Percentiles rank a stretch among this genome's conserved stretches.
Conservation (phyloP, 2,888 invertebrate genomes). For the Eustalomyia histrio region DNA sequence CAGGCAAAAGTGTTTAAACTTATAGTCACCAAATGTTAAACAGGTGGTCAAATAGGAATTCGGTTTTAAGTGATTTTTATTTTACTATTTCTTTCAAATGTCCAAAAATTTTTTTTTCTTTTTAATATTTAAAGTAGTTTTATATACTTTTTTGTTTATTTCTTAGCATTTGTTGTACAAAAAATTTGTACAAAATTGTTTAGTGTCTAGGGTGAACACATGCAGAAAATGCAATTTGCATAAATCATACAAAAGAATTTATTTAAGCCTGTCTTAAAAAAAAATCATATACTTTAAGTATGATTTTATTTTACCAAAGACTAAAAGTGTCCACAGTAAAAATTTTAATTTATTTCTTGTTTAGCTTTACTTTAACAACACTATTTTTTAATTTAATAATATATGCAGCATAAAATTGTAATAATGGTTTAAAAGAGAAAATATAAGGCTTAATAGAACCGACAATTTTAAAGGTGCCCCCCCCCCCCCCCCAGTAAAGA, state of each 20-base stretch:
- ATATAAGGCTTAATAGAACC: not conserved
- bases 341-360: not conserved
- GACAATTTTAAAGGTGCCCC: too few relatives aligned
- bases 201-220: conserved; percentile 1
- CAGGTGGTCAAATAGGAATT: conserved; percentile 61
- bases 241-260: not conserved
- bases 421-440: not conserved
- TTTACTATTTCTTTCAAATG: conserved; percentile 15
- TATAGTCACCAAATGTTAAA: conserved; percentile 34
- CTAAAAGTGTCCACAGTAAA: not conserved
- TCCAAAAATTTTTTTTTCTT: not conserved
- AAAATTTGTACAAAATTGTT: conserved; percentile 5
- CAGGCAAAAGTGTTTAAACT: conserved; percentile 21
- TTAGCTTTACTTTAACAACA: too few relatives aligned
- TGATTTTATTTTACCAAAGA: not conserved
- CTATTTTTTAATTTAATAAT: too few relatives aligned
- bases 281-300: not conserved
- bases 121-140: too few relatives aligned
- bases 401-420: too few relatives aligned
- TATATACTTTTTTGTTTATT: not conserved
- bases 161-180: not conserved
- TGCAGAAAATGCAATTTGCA: not conserved
- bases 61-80: conserved; percentile 22
- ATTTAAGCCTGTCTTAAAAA: not conserved
- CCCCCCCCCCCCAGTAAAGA: too few relatives aligned